phyloP scores from a whole-genome alignment of 2,888 invertebrate genomes.

The Seira sanloemensis region DNA sequence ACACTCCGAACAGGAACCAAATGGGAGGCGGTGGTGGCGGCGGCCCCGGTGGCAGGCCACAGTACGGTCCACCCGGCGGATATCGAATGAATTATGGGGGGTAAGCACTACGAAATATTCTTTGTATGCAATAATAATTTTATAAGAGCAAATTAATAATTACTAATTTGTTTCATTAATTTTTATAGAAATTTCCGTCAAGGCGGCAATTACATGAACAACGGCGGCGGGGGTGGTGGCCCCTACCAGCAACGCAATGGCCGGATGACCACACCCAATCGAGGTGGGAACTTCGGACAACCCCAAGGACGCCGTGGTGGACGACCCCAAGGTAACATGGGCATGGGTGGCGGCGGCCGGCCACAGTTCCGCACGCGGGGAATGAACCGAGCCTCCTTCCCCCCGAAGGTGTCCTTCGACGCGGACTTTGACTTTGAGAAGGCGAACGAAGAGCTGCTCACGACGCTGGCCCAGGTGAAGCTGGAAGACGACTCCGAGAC shows the following conservation, averaged over 20 bases:
- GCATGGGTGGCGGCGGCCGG: slow-evolving; percentile 51
- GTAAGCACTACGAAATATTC: slow-evolving; percentile 25
- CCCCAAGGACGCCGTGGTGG: slow-evolving; percentile 31
- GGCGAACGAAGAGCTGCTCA: slow-evolving; percentile 94
- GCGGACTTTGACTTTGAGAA: slow-evolving; percentile 99
- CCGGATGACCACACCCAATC: slow-evolving; percentile 60
- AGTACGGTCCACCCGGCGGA: slow-evolving; percentile 33
- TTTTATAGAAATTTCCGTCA: slow-evolving; percentile 52
- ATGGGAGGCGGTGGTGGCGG: slow-evolving; percentile 17
- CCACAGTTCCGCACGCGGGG: slow-evolving; percentile 65
- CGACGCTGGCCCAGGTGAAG: slow-evolving; percentile 89
- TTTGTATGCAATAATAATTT: background rate
- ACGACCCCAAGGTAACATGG: slow-evolving; percentile 58
- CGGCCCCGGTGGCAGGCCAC: slow-evolving; percentile 24
- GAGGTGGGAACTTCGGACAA: slow-evolving; percentile 67
- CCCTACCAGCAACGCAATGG: slow-evolving; percentile 70
- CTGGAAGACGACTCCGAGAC: slow-evolving; percentile 76
- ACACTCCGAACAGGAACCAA: background rate
- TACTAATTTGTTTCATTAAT: slow-evolving; percentile 1
- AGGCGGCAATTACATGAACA: slow-evolving; percentile 31
- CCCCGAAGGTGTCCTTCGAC: slow-evolving; percentile 81
- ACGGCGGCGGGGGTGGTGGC: too few species aligned
- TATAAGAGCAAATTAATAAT: background rate
- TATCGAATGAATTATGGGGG: slow-evolving; percentile 54
- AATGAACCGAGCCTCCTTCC: slow-evolving; percentile 63